Evolutionary conservation across 1,140 invertebrate species (phyloP).

Genomic region (Drosophila mayri): DNA sequence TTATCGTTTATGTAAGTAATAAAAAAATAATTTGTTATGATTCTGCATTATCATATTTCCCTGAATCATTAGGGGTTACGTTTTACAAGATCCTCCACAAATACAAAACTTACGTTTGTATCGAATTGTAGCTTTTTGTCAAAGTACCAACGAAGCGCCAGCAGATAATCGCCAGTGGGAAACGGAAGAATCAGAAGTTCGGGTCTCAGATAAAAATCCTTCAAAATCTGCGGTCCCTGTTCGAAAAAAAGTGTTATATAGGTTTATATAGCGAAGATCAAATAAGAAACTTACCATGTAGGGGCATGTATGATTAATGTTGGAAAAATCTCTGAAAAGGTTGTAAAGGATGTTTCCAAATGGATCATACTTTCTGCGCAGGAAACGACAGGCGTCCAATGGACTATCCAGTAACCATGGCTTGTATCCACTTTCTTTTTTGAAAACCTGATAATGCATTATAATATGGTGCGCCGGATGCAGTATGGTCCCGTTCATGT

Average conservation of each 20-base stretch:
- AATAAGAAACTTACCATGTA: conserved; percentile 10
- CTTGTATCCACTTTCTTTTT: conserved; percentile 28
- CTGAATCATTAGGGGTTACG: not conserved
- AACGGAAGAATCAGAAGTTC: conserved; percentile 17
- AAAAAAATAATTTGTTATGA: not conserved
- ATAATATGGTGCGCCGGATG: not conserved
- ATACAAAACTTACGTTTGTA: conserved; percentile 18
- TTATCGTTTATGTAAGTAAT: not conserved
- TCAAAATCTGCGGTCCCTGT: conserved; percentile 8
- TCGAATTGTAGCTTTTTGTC: conserved; percentile 5
- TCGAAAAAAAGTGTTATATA: not conserved
- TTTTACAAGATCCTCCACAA: conserved; percentile 15
- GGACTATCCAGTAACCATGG: conserved; percentile 20
- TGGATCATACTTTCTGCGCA: not conserved
- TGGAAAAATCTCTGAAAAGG: conserved; percentile 14
- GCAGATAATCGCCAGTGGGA: conserved; percentile 29
- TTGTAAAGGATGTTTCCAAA: not conserved
- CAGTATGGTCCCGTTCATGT: conserved; percentile 18
- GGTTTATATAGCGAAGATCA: not conserved
- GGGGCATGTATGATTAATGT: conserved; percentile 37
- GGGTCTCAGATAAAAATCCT: conserved; percentile 19
- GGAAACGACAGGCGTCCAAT: conserved; percentile 15
- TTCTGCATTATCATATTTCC: not conserved
- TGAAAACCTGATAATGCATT: conserved; percentile 12
- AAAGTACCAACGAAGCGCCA: conserved; percentile 5